phyloP scores from a whole-genome alignment of 2,113 vertebrate species.

The zebrafish (Danio rerio) region DNA sequence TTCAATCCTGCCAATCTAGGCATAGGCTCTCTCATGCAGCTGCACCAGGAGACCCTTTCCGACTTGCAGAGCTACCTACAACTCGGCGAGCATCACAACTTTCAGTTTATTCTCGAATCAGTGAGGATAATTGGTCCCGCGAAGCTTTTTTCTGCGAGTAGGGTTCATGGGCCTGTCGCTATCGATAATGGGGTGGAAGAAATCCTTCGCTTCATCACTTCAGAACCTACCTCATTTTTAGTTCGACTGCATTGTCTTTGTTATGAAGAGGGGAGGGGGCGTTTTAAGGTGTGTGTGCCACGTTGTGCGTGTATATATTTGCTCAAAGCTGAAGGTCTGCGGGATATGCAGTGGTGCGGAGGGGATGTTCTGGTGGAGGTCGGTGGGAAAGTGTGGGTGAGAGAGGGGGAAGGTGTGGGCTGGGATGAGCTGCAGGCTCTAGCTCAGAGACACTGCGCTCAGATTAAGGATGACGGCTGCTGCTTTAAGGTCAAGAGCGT shows the following conservation, averaged over 20 bases:
- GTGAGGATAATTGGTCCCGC: conserved; percentile 45
- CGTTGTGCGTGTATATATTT: conserved; percentile 36
- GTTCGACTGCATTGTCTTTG: conserved; percentile 55
- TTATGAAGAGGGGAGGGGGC: conserved; percentile 46
- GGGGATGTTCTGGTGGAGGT: conserved; percentile 49
- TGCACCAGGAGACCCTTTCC: conserved; percentile 60
- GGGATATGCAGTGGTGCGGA: conserved; percentile 8
- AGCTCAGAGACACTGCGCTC: conserved; percentile 5
- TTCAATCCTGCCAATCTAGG: conserved; percentile 54
- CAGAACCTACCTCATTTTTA: conserved; percentile 54
- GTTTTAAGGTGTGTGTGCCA: conserved; percentile 43
- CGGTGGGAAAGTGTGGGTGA: conserved; percentile 59
- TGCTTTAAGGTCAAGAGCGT: conserved; percentile 56
- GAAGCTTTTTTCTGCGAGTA: conserved; percentile 34
- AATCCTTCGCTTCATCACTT: conserved; percentile 52
- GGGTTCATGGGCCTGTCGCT: conserved; percentile 46
- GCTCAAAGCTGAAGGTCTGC: conserved; percentile 11
- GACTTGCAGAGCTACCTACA: conserved; percentile 56
- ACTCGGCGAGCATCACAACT: conserved; percentile 58
- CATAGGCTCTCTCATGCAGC: conserved; percentile 47
- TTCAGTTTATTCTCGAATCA: conserved; percentile 52
- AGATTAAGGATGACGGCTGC: conserved; percentile 55
- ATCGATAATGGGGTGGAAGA: conserved; percentile 65
- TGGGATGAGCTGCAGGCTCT: conserved; percentile 38
- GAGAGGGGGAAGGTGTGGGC: conserved; percentile 37